Base-by-base conservation (phyloP, 2,113 vertebrate species). In the Aphelocoma coerulescens region DNA sequence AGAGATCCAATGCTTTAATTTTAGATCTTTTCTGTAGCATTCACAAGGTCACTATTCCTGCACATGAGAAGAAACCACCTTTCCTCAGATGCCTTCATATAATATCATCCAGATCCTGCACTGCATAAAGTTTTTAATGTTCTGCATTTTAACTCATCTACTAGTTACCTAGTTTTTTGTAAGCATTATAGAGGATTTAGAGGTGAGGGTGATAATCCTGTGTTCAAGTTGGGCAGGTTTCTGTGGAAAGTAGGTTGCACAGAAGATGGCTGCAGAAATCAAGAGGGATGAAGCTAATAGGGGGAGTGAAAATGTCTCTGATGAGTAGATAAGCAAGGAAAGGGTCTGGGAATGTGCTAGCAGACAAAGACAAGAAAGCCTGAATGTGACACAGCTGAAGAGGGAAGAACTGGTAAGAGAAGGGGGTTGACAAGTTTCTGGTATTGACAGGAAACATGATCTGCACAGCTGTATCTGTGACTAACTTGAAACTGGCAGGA, bases 401-500 rank as follows among this genome's bases (percentile, higher is more conserved):
- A 83, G 35, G 49, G 80, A 91, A 89, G 63, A 84, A 48, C 67
- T 59, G 61, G 89, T 76, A 55, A 74, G 92, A 84, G 77, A 52
- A 2, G 2, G 46, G 82, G 37, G 63, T 63, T 88, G 90, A 90
- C 79, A 85, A 77, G 51, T 66, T 92, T 85, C 90, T 93, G 41
- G 59, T 94, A 93, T 74, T 93, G 85, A 91, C 82, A 90, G 82
- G 90, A 95, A 96, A 93, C 79, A 88, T 79, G 51, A 93, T 93
- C 59, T 67, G 68, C 82, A 71, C 91, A 95, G 93, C 93, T 96
- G 90, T 91, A 96, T 95, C 92, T 96, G 88, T 95, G 95, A 96
- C 95, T 96, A 95, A 97, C 85, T 94, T 75, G 91, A 95, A 95
- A 93, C 95, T 91, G 96, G 94, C 96, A 97, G 93, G 92, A 92